Conservation (phyloP, 37 sponge, comb jelly and placozoan species). For the Halisarca cf. caerulea region DNA sequence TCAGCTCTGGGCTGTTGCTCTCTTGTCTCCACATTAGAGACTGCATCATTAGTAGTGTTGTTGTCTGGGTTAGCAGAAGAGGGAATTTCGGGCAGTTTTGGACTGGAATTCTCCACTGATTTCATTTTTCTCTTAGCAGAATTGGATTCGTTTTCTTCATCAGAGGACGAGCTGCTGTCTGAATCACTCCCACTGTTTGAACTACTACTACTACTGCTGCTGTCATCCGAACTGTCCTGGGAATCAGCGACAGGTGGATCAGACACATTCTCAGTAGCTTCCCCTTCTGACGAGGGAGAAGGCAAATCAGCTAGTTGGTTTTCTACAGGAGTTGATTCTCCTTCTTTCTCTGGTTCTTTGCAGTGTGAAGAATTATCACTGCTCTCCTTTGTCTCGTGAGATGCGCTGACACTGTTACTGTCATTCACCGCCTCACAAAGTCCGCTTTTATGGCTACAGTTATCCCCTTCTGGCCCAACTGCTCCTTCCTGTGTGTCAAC, state of each 20-base stretch:
- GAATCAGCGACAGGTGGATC: neutral
- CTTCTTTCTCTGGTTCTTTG: neutral
- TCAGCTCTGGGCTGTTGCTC: neutral
- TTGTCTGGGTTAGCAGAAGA: neutral
- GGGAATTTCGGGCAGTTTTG: neutral
- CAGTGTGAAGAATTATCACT: neutral
- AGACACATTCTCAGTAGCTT: neutral
- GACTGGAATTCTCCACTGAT: neutral
- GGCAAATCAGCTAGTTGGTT: neutral
- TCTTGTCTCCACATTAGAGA: neutral
- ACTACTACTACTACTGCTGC: conserved; percentile 39
- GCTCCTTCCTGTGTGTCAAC: neutral
- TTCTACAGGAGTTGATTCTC: neutral
- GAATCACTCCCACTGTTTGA: conserved; percentile 21
- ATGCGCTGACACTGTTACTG: neutral
- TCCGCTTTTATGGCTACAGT: neutral
- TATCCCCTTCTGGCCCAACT: neutral
- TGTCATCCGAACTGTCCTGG: conserved; percentile 24
- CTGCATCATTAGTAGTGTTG: neutral
- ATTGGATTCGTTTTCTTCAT: conserved; percentile 2
- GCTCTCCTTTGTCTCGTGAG: neutral
- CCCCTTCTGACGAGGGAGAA: neutral
- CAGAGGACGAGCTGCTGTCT: neutral
- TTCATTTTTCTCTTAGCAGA: neutral
- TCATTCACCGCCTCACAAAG: neutral